Base-by-base conservation (phyloP, 2,797 vertebrate genomes). In the Coracias cyanogaster region DNA sequence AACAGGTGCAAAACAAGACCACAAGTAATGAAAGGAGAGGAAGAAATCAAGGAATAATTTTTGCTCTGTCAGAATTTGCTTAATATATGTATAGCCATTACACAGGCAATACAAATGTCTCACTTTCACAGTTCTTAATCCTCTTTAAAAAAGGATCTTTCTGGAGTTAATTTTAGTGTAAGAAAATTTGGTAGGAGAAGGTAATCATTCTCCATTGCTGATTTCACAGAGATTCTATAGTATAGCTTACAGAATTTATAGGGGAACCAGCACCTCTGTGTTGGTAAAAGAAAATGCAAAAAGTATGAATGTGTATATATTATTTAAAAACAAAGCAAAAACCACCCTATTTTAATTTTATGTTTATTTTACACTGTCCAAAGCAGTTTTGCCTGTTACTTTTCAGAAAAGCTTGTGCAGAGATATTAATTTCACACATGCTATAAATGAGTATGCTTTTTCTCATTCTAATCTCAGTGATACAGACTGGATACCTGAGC, bases 1-100 rank as follows among this genome's bases (percentile, higher is more conserved):
- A 87, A 90, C 89, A 95, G 72, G 90, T 83, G 82, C 82, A 95
- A 87, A 93, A 89, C 66, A 78, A 94, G 96, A 90, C 77, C 78
- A 92, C 8, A 7, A 92, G 67, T 82, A 88, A 84, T 87, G 80
- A 84, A 84, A 93, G 55, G 41, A 85, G 35, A 55, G 65, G 83
- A 92, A 91, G 88, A 91, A 95, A 91, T 86, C 55, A 82, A 87
- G 70, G 61, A 89, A 33, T 62, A 61, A 91, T 77, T 89, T 95
- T 93, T 85, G 64, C 81, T 82, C 76, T 67, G 48, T 90, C 73
- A 86, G 51, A 54, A 67, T 88, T 85, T 89, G 57, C 43, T 54
- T 77, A 79, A 57, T 86, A 86, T 78, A 89, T 69, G 33, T 88
- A 37, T 61, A 81, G 31, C 19, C 65, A 48, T 79, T 77, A 45